phyloP scores from a whole-genome alignment of 2,888 invertebrate species.

The Oligia fasciuncula region DNA sequence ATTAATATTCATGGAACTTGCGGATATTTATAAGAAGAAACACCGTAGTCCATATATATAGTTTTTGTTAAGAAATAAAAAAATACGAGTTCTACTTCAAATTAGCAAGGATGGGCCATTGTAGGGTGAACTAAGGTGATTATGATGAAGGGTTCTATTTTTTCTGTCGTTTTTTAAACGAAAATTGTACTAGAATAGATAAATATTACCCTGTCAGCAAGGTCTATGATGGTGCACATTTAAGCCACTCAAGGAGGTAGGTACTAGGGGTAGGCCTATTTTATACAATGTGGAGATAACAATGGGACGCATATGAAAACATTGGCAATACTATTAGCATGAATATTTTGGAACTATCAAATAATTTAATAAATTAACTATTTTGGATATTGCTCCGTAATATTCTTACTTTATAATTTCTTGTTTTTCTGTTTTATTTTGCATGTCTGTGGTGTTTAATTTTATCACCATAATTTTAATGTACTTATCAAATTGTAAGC shows the following conservation, averaged over 20 bases:
- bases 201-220: background rate
- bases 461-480: background rate
- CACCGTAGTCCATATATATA: background rate
- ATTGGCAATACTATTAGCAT: background rate
- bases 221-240: background rate
- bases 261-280: background rate
- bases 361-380: background rate
- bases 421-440: no score
- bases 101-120: background rate
- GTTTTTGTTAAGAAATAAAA: background rate
- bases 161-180: background rate
- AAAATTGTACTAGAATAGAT: background rate
- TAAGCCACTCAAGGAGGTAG: no score
- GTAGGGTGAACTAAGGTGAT: background rate
- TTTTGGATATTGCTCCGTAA: background rate
- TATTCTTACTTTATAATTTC: background rate
- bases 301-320: background rate
- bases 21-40: conserved; percentile 30
- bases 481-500: background rate
- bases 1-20: conserved; percentile 36
- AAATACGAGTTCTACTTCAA: background rate
- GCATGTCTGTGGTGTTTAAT: background rate
- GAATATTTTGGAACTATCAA: background rate
- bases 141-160: background rate
- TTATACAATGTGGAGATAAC: background rate